Evolutionary conservation across 53 echinoderm and acorn worm species (phyloP).

Genomic region (Echinometra lucunter): DNA sequence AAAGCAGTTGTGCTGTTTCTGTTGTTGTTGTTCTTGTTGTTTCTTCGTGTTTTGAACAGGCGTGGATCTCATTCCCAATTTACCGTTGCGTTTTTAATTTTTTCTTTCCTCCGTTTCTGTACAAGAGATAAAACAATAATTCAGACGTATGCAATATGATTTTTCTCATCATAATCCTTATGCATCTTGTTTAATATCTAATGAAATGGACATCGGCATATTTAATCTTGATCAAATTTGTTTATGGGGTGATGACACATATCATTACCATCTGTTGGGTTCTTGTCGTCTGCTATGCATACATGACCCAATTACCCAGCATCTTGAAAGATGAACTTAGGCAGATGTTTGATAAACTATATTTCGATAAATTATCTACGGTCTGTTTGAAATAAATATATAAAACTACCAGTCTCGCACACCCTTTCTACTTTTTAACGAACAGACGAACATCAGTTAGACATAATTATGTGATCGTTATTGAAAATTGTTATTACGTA

Average conservation of each 20-base stretch:
- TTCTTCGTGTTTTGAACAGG: background rate
- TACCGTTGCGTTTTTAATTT: background rate
- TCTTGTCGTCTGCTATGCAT: background rate
- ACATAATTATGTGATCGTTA: too few species aligned
- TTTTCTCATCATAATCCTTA: too few species aligned
- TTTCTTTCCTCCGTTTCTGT: background rate
- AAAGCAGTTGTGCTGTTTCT: too few species aligned
- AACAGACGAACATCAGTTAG: too few species aligned
- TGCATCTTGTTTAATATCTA: background rate
- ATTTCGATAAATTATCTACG: too few species aligned
- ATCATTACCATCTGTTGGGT: background rate
- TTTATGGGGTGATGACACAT: background rate
- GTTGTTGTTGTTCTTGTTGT: too few species aligned
- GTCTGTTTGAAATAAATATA: too few species aligned
- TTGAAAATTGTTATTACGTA: too few species aligned
- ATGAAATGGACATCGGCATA: background rate
- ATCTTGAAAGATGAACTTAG: background rate
- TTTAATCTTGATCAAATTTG: constrained; percentile 4
- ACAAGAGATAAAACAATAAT: too few species aligned
- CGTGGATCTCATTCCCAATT: background rate
- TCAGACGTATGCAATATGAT: background rate
- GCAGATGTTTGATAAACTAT: background rate
- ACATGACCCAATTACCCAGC: background rate
- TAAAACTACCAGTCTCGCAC: too few species aligned
- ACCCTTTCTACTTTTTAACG: too few species aligned